Conservation (phyloP, 2,888 invertebrate species). For the Hermodice carunculata region DNA sequence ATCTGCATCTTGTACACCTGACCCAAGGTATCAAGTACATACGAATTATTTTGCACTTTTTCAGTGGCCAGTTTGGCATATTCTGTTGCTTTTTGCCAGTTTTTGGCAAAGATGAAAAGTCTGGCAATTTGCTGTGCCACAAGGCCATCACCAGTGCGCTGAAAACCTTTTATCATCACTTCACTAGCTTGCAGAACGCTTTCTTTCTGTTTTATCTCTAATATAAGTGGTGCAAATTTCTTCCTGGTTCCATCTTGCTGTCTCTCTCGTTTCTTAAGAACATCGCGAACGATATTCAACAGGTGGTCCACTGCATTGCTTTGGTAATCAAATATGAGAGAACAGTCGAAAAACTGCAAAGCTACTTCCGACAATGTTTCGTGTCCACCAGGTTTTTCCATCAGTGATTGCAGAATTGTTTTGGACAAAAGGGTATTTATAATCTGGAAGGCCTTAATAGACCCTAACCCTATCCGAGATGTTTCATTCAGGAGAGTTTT, state of each 20-base stretch:
- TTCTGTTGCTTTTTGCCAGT: constrained; percentile 6
- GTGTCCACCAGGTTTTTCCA: background rate
- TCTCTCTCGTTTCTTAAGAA: constrained; percentile 11
- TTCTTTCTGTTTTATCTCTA: background rate
- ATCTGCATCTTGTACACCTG: no score
- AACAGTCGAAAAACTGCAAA: constrained; percentile 9
- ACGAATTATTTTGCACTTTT: background rate
- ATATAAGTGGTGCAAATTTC: constrained; percentile 4
- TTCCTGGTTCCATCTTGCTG: background rate
- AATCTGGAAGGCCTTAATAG: constrained; percentile 4
- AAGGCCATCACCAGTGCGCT: background rate
- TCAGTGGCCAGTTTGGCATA: constrained; percentile 2
- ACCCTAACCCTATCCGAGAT: background rate
- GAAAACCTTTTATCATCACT: background rate
- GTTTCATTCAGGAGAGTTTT: constrained; percentile 13
- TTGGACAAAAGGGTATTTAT: constrained; percentile 11
- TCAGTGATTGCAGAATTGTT: background rate
- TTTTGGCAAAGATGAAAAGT: constrained; percentile 4
- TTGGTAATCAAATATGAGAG: background rate
- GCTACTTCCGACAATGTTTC: background rate
- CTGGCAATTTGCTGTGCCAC: constrained; percentile 9
- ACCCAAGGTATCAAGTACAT: no score
- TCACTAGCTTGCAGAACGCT: background rate
- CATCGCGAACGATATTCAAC: background rate
- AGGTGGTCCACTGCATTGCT: constrained; percentile 6